Percentiles rank a stretch among this genome's conserved stretches.
These are phyloP conservation scores for Athene noctua DNA, from an alignment of 2,113 vertebrate genomes.

Conservation along the genomic window DNA sequence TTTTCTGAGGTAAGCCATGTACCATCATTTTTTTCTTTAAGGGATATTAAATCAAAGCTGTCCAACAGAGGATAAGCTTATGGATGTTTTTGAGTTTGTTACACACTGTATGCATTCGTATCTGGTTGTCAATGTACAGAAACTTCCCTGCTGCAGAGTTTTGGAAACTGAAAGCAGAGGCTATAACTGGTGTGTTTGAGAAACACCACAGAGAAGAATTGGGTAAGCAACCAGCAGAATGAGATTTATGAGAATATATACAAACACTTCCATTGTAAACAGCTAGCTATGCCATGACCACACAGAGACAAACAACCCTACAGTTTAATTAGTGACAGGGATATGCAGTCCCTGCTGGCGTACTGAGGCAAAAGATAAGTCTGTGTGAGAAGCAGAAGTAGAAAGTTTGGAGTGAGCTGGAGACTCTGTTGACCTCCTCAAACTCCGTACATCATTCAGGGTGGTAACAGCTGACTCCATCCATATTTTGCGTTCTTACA, in stretches of 20 bases:
- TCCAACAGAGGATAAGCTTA: neutral
- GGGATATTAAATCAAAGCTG: neutral
- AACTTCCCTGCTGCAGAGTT: neutral
- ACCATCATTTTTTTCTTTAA: neutral
- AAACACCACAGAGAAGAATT: neutral
- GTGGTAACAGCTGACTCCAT: constrained; percentile 11
- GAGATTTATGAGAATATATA: neutral
- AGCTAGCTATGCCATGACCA: neutral
- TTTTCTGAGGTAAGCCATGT: neutral
- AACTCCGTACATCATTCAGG: neutral
- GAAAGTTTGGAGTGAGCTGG: neutral
- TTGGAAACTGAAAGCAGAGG: constrained; percentile 14
- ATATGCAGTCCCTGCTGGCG: neutral
- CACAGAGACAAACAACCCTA: neutral
- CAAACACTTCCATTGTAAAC: neutral
- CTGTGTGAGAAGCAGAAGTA: neutral
- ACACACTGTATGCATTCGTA: neutral
- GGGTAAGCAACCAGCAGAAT: neutral
- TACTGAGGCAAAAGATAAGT: neutral
- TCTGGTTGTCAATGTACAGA: neutral
- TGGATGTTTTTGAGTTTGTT: neutral
- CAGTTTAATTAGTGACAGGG: neutral
- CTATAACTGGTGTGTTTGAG: neutral
- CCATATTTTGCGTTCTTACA: neutral
- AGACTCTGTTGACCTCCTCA: neutral